Conservation (phyloP, 2,797 vertebrate genomes). For the Mionectes olivaceus region DNA sequence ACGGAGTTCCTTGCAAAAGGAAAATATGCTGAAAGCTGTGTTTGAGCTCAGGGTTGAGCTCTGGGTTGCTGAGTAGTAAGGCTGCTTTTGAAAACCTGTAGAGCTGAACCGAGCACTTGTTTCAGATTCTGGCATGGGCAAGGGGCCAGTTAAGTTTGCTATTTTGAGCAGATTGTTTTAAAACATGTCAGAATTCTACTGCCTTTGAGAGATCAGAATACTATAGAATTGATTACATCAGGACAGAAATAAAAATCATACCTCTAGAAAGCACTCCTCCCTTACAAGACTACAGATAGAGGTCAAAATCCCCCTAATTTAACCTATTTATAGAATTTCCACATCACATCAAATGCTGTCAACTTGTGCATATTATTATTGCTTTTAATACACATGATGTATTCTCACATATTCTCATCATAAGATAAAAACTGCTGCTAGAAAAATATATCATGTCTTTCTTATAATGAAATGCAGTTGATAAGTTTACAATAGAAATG, state of each 20-base stretch:
- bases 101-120: constrained; percentile 22
- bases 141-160: constrained; percentile 53
- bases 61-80: background rate
- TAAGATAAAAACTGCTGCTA: constrained; percentile 48
- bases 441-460: constrained; percentile 21
- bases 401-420: constrained; percentile 6
- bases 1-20: background rate
- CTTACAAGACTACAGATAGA: background rate
- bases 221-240: background rate
- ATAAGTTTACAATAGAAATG: constrained; percentile 67
- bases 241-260: background rate
- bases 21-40: constrained; percentile 10
- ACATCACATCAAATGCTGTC: background rate
- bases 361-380: constrained; percentile 38
- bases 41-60: constrained; percentile 14
- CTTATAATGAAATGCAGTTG: constrained; percentile 58
- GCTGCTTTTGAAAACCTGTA: constrained; percentile 46
- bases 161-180: constrained; percentile 56
- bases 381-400: constrained; percentile 20
- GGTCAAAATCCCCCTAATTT: background rate
- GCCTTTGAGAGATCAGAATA: constrained; percentile 6
- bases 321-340: background rate
- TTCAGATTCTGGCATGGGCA: constrained; percentile 51
- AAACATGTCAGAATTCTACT: constrained; percentile 37
- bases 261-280: background rate